These are phyloP conservation scores for Chionodraco myersi DNA, from an alignment of 2,113 vertebrate species.

Conservation along the genomic window DNA sequence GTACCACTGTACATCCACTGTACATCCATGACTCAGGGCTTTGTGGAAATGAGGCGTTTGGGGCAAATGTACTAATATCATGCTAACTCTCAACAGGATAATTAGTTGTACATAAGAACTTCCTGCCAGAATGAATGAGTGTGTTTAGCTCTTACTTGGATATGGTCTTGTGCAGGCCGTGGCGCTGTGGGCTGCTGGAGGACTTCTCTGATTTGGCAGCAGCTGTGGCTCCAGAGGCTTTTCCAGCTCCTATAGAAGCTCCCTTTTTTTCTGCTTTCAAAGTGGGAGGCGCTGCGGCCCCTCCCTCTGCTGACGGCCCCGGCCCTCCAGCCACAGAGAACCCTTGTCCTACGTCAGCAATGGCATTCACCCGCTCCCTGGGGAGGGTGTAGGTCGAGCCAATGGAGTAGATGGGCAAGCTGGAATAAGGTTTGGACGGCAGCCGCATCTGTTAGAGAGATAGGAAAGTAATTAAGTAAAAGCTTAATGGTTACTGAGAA, in stretches of 20 bases:
- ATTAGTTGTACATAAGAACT: not conserved
- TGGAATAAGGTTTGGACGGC: constrained; percentile 96
- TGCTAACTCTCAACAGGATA: not conserved
- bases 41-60: too few relatives aligned
- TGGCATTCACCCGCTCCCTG: constrained; percentile 83
- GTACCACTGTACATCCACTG: too few relatives aligned
- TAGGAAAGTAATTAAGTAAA: not conserved
- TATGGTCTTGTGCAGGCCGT: constrained; percentile 82
- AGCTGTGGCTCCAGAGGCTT: constrained; percentile 35
- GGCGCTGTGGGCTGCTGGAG: constrained; percentile 86
- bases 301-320: constrained; percentile 31
- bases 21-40: too few relatives aligned
- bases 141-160: constrained; percentile 78
- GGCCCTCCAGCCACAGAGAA: constrained; percentile 57
- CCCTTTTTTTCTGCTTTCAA: constrained; percentile 36
- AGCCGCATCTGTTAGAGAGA: constrained; percentile 90
- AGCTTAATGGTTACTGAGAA: not conserved
- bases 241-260: constrained; percentile 51
- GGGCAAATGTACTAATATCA: not conserved
- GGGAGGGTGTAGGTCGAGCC: constrained; percentile 91
- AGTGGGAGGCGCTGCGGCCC: not conserved
- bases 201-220: constrained; percentile 85
- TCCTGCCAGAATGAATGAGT: not conserved
- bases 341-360: constrained; percentile 62
- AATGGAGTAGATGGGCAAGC: constrained; percentile 95